phyloP scores from a whole-genome alignment of 1,140 invertebrate genomes.

The Wasmannia auropunctata region DNA sequence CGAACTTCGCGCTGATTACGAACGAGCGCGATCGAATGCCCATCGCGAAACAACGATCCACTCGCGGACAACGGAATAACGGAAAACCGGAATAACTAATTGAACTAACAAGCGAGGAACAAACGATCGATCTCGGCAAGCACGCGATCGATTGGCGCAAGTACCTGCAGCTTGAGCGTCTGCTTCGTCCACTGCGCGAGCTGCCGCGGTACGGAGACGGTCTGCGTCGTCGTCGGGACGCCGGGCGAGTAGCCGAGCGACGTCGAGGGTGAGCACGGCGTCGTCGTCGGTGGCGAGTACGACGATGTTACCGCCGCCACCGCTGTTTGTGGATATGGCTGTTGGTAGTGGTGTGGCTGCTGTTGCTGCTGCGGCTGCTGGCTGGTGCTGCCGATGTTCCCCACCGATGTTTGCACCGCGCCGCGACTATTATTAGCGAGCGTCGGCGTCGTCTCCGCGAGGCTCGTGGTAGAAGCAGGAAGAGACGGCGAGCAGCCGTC shows the following conservation, averaged over 20 bases:
- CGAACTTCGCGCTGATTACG: background rate
- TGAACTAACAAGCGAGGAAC: background rate
- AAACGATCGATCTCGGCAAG: background rate
- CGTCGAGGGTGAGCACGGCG: slow-evolving; percentile 75
- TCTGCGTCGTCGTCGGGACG: slow-evolving; percentile 74
- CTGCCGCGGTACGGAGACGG: slow-evolving; percentile 80
- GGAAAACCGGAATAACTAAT: background rate
- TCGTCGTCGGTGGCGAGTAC: slow-evolving; percentile 71
- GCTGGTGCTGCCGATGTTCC: slow-evolving; percentile 68
- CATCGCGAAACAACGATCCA: background rate
- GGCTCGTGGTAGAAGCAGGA: slow-evolving; percentile 67
- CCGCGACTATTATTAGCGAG: slow-evolving; percentile 83
- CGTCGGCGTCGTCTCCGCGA: slow-evolving; percentile 65
- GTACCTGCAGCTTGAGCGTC: slow-evolving; percentile 82
- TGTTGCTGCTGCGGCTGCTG: slow-evolving; percentile 53
- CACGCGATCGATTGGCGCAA: background rate
- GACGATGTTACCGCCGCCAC: slow-evolving; percentile 68
- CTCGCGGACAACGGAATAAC: background rate
- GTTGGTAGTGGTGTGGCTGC: slow-evolving; percentile 61
- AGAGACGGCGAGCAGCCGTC: slow-evolving; percentile 61
- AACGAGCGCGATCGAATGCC: background rate
- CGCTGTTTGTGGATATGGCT: slow-evolving; percentile 48
- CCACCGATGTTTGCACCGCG: slow-evolving; percentile 77
- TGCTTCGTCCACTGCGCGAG: slow-evolving; percentile 84
- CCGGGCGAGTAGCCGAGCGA: slow-evolving; percentile 73